phyloP scores from a whole-genome alignment of 30 jellyfish, hydroid and myxozoan species.

The Hydractinia echinata region DNA sequence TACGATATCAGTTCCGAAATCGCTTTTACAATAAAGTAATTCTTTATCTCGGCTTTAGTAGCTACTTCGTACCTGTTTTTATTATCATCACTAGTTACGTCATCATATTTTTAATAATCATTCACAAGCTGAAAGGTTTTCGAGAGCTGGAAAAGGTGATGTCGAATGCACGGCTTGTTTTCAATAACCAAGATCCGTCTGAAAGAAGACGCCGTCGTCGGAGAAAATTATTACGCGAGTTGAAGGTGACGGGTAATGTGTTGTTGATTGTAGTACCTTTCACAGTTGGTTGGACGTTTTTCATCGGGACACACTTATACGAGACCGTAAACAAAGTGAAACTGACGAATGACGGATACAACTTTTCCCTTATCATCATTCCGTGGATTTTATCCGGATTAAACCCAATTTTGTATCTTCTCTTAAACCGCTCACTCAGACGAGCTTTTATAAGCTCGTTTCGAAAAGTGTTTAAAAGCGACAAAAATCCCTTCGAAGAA shows the following conservation, averaged over 20 bases:
- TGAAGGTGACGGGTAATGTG: constrained; percentile 46
- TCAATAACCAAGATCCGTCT: neutral
- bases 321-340: constrained; percentile 42
- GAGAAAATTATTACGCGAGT: constrained; percentile 33
- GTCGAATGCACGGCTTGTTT: constrained; percentile 19
- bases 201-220: constrained; percentile 22
- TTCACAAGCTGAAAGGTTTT: constrained; percentile 43
- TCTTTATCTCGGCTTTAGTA: constrained; percentile 48
- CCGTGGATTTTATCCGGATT: constrained; percentile 83
- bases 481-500: neutral
- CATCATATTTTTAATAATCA: constrained; percentile 42
- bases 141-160: constrained; percentile 55
- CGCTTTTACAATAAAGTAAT: constrained; percentile 28
- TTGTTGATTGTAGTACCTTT: constrained; percentile 65
- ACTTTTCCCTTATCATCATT: constrained; percentile 45
- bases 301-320: constrained; percentile 64
- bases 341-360: constrained; percentile 40
- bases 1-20: constrained; percentile 36
- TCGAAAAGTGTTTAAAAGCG: neutral
- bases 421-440: constrained; percentile 52
- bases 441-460: constrained; percentile 19
- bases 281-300: constrained; percentile 78
- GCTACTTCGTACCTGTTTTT: constrained; percentile 53
- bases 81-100: constrained; percentile 41
- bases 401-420: constrained; percentile 64